Base-by-base conservation (phyloP, 2,888 invertebrate species). In the Calameuta idolon region DNA sequence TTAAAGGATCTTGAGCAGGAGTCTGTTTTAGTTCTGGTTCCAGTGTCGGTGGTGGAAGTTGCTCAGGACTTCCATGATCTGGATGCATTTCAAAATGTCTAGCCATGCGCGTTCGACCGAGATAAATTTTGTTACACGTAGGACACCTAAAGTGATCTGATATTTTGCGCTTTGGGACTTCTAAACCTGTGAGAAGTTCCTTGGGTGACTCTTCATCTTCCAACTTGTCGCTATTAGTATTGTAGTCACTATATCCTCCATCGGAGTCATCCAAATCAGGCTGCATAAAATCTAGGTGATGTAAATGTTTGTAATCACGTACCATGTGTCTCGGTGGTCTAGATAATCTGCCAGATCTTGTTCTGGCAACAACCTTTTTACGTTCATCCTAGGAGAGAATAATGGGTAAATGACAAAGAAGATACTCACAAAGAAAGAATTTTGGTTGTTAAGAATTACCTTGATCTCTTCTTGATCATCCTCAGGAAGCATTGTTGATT, bases 61-160 rank as follows among this genome's bases (percentile, higher is more conserved):
- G 92, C 81, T 88, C 92, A 4, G 83, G 86, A 79, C 88, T 90
- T 0, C 94, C 94, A 87, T 95, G 95, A 79, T 93, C 93, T 2
- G 95, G 95, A 89, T 94, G 92, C 83, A 94, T 92, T 82, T 93
- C 92, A 81, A 94, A 94, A 89, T 95, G 95, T 78, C 94, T 91
- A 33, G 93, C 92, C 91, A 95, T 93, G 76, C 94, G 93, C 40
- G 92, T 93, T 83, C 93, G 92, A 11, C 95, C 95, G 76, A 95
- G 90, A 88, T 95, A 95, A 30, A 94, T 93, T 87, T 95, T 95
- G 76, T 93, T 92, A 89, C 95, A 95, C n/a, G 93, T 93, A 2
- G 93, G 93, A 88, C 95, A 95, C 68, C 93, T 92, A 85, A 93
- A 94, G 75, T 93, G 92, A 73, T 93, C 90, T 0, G 93, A 91